These are phyloP conservation scores for Caenorhabditis inopinata DNA, from an alignment of 1,140 invertebrate genomes.

Conservation along the genomic window DNA sequence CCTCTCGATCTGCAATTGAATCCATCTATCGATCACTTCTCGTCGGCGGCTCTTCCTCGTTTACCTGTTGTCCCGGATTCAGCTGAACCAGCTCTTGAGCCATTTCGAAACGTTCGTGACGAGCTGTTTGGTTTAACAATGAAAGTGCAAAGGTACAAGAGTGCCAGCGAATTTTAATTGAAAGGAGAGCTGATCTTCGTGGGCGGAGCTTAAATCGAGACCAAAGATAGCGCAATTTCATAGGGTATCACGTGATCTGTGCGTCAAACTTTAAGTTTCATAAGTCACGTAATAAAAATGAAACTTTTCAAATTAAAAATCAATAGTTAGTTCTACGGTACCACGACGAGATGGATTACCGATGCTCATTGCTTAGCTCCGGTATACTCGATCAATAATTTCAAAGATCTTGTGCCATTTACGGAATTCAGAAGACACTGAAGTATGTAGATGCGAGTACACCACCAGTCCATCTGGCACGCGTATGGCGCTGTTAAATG, in stretches of 20 bases:
- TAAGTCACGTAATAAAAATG: neutral
- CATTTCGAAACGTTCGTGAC: constrained; percentile 21
- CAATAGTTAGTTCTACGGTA: too few relatives aligned
- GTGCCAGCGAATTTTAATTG: neutral
- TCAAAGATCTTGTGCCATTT: too few relatives aligned
- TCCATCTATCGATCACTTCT: neutral
- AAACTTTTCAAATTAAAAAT: neutral
- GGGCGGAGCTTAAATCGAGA: constrained; percentile 10
- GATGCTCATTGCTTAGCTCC: too few relatives aligned
- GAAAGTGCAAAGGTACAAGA: neutral
- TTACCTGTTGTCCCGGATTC: constrained; percentile 34
- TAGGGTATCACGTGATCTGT: neutral
- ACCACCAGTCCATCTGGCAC: too few relatives aligned
- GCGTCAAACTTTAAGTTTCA: neutral
- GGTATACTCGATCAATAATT: too few relatives aligned
- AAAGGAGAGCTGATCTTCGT: neutral
- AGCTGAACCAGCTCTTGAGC: constrained; percentile 36
- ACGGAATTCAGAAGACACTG: too few relatives aligned
- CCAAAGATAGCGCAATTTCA: neutral
- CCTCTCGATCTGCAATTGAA: constrained; percentile 1
- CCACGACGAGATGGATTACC: too few relatives aligned
- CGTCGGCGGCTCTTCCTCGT: too few relatives aligned
- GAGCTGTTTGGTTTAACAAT: neutral
- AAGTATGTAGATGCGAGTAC: too few relatives aligned
- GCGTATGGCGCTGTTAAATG: too few relatives aligned